Percentiles rank a stretch among this genome's conserved stretches.
Evolutionary conservation across 2,888 invertebrate genomes (phyloP).

Genomic region (Lycophotia porphyrea): DNA sequence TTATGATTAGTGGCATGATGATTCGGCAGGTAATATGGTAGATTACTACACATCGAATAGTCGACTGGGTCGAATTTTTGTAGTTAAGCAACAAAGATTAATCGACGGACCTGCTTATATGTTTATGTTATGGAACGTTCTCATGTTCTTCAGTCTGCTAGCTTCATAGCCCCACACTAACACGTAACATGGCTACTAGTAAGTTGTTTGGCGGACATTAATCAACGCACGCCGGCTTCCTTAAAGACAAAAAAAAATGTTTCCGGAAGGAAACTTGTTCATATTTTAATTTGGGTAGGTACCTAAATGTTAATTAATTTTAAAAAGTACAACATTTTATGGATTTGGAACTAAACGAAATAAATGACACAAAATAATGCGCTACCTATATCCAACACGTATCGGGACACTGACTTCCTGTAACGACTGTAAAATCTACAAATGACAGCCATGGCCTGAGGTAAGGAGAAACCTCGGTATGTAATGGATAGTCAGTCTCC

Average conservation of each 20-base stretch:
- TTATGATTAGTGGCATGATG: neutral
- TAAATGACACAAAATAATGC: too few relatives aligned
- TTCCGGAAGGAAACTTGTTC: neutral
- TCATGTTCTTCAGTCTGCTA: neutral
- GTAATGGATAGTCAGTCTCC: too few relatives aligned
- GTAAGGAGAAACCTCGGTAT: too few relatives aligned
- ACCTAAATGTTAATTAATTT: neutral
- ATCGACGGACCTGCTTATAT: neutral
- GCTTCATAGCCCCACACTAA: conserved; percentile 6
- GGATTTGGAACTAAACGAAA: too few relatives aligned
- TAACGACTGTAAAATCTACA: too few relatives aligned
- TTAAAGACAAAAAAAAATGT: neutral
- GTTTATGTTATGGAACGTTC: neutral
- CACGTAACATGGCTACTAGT: neutral
- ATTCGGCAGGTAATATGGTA: neutral
- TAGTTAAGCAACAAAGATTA: neutral
- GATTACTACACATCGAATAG: neutral
- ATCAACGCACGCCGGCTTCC: conserved; percentile 23
- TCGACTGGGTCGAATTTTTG: neutral
- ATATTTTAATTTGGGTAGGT: neutral
- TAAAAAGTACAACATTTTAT: too few relatives aligned
- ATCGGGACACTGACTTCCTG: too few relatives aligned
- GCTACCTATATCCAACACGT: too few relatives aligned
- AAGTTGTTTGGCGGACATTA: conserved; percentile 34
- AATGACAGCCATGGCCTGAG: too few relatives aligned